These are phyloP conservation scores for human DNA, from an alignment of 2,113 vertebrate genomes.

Conservation along the genomic window GRCh38 chr13:66529001-66529500, in stretches of 20 bases:
- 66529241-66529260: constrained; percentile 75
- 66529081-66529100: constrained; percentile 87
- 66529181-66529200: constrained; percentile 87
- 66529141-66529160: constrained; percentile 91
- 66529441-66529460: constrained; percentile 18
- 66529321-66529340: constrained; percentile 64
- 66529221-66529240: constrained; percentile 83
- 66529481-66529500: constrained; percentile 19
- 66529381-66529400: constrained; percentile 19
- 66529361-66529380: constrained; percentile 71
- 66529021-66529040: constrained; percentile 72
- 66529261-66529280: constrained; percentile 77
- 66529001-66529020: constrained; percentile 68
- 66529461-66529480: background rate
- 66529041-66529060: constrained; percentile 85
- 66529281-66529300: constrained; percentile 73
- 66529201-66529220: constrained; percentile 85
- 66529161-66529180: constrained; percentile 88
- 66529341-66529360: constrained; percentile 58
- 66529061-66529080: constrained; percentile 86
- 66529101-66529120: constrained; percentile 89
- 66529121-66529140: constrained; percentile 94
- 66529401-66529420: background rate
- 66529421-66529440: constrained; percentile 32
- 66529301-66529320: constrained; percentile 76